Conservation (phyloP, 2,888 invertebrate species). For the Laspeyria flexula region DNA sequence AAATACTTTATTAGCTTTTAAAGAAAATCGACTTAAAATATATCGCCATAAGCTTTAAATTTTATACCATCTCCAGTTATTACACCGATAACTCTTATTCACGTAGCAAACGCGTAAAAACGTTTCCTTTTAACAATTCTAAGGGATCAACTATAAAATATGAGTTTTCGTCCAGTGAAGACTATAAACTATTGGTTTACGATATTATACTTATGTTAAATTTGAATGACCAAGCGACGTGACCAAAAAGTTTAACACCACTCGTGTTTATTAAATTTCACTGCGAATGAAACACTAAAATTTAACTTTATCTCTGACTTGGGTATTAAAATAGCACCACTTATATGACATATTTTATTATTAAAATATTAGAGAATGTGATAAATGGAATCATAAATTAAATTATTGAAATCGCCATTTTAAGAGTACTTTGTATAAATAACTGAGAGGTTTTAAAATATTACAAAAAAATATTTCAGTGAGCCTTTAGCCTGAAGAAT, state of each 20-base stretch:
- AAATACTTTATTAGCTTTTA: no score
- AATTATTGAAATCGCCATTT: background rate
- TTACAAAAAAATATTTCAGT: no score
- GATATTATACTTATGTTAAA: constrained; percentile 55
- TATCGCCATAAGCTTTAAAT: constrained; percentile 13
- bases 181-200: constrained; percentile 66
- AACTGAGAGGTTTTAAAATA: background rate
- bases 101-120: constrained; percentile 56
- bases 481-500: no score
- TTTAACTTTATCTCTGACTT: constrained; percentile 13
- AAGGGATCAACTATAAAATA: constrained; percentile 69
- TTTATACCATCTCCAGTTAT: constrained; percentile 39
- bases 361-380: background rate
- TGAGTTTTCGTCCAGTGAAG: constrained; percentile 64
- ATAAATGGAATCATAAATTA: background rate
- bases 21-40: constrained; percentile 1
- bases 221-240: constrained; percentile 64
- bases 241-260: constrained; percentile 50
- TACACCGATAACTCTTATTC: constrained; percentile 47
- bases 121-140: constrained; percentile 59
- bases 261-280: constrained; percentile 41
- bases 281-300: constrained; percentile 33
- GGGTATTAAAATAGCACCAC: constrained; percentile 3
- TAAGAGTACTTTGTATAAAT: background rate
- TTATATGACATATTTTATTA: constrained; percentile 2